Evolutionary conservation across 2,113 vertebrate genomes (phyloP), one percentile per base, ranked within the genome.

Genomic region (Mesitornis unicolor): DNA sequence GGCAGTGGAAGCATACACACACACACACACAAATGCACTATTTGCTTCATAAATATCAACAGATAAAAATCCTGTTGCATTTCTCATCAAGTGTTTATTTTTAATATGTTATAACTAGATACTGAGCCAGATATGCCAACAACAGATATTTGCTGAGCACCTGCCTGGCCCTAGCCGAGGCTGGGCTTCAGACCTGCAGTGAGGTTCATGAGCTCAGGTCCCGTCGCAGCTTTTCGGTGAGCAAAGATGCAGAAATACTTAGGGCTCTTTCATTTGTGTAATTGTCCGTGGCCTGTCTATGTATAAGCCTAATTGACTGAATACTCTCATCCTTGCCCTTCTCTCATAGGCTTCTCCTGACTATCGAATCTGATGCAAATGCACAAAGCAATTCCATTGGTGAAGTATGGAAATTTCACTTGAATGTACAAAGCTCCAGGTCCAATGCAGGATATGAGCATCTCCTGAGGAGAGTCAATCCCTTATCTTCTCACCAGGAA

Each of bases 61-160:
- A 94, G 89, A 87, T 82, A 93, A 84, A 93, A 89, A 53, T 65
- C 28, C 70, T 80, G 48, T 61, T 94, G 73, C 22, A 22, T 83
- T 94, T 87, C 67, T 82, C 61, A 33, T 20, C 18, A 16, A 64
- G 9, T 61, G 57, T 85, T 93, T 93, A 33, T 71, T 90, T 95
- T 95, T 85, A 84, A 83, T 91, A 89, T 0, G 1, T 76, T 76
- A 71, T 89, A 73, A 84, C 38, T 48, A 91, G 57, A 79, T 68
- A 71, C 11, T 4, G 7, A 56, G n/a, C 15, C 56, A 75, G 89
- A 75, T 79, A 78, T 0, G 5, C 43, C 29, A 38, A 81, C 38
- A 33, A 31, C 21, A 85, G 43, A 17, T 35, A 73, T 79, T 61
- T 82, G 53, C 21, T 3, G 14, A 63, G 47, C 43, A 73, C 70